A percentile compares a stretch with the other conserved stretches of the same genome.
Conservation (phyloP, 2,888 invertebrate genomes). For the Amiota mariae region DNA sequence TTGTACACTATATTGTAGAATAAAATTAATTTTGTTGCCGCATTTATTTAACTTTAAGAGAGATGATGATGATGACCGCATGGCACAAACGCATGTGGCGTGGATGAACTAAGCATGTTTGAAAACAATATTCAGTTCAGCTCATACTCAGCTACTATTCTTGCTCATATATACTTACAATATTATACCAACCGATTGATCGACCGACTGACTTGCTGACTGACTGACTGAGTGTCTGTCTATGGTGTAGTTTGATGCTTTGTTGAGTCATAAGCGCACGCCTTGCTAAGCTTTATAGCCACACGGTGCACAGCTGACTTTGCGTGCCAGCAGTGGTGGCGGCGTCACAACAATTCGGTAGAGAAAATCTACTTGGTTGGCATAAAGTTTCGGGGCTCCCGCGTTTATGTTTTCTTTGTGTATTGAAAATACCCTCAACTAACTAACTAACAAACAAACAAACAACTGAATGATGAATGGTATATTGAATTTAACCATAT, state of each 20-base stretch:
- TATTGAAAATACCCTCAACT: too few species aligned
- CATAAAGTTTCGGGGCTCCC: slow-evolving; percentile 18
- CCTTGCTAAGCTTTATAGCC: background rate
- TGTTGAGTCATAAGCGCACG: slow-evolving; percentile 10
- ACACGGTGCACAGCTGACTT: slow-evolving; percentile 17
- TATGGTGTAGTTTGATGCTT: background rate
- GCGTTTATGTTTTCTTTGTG: slow-evolving; percentile 1
- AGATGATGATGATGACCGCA: too few species aligned
- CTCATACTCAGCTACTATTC: too few species aligned
- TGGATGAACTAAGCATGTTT: too few species aligned
- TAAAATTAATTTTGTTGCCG: too few species aligned
- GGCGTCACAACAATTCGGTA: background rate
- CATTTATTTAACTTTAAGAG: too few species aligned
- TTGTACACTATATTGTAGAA: too few species aligned
- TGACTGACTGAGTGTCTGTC: background rate
- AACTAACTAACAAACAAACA: too few species aligned
- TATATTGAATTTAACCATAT: too few species aligned
- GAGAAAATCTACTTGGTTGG: background rate
- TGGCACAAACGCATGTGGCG: too few species aligned
- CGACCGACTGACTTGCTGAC: background rate
- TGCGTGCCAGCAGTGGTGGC: background rate
- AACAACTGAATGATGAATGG: too few species aligned
- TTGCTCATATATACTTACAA: background rate
- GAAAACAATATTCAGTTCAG: too few species aligned
- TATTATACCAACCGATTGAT: background rate